These are phyloP conservation scores for Emydocephalus ijimae DNA, from an alignment of 2,113 vertebrate species.

Conservation along the genomic window DNA sequence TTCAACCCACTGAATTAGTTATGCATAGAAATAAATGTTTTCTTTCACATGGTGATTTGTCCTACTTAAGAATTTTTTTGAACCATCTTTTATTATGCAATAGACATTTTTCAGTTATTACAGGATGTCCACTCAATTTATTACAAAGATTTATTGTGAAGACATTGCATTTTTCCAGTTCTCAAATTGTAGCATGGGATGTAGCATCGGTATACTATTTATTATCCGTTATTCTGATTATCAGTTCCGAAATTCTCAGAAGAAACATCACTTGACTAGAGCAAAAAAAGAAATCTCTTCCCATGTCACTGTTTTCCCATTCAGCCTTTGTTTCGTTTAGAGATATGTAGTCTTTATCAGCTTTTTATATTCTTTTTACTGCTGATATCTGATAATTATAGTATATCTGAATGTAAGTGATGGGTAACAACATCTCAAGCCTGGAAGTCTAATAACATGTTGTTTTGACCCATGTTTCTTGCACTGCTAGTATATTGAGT, in stretches of 20 bases:
- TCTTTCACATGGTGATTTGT: neutral
- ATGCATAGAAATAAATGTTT: constrained; percentile 2
- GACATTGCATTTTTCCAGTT: neutral
- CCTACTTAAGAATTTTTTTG: neutral
- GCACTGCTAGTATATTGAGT: neutral
- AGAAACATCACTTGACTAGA: neutral
- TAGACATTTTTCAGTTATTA: neutral
- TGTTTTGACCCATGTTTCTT: neutral
- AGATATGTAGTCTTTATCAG: neutral
- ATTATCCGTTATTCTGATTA: neutral
- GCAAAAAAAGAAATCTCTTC: neutral
- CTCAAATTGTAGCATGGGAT: neutral
- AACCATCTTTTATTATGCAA: neutral
- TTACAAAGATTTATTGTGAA: neutral
- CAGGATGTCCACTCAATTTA: neutral
- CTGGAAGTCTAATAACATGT: neutral
- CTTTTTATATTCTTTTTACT: neutral
- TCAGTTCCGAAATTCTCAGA: neutral
- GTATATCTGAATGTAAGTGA: neutral
- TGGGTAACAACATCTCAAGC: neutral
- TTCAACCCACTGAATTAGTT: neutral
- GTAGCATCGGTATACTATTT: neutral
- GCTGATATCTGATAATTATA: neutral
- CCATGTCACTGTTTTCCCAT: neutral
- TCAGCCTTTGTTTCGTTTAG: neutral